Conservation (phyloP, 2,113 vertebrate genomes). For the Trochalopteron elliotii region DNA sequence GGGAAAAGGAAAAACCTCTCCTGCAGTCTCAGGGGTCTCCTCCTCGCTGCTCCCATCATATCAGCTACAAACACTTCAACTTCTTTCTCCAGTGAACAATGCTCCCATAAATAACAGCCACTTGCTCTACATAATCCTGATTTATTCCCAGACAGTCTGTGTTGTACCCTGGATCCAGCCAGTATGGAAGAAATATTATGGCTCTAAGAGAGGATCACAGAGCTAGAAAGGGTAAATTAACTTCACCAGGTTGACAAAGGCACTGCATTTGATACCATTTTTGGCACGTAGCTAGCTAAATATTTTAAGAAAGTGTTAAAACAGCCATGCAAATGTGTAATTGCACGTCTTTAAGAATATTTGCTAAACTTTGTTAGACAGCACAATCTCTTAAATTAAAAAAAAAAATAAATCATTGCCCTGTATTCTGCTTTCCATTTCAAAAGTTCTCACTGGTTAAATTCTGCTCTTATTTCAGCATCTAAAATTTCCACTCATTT, state of each 20-base stretch:
- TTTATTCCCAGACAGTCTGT: slow-evolving; percentile 14
- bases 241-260: not conserved
- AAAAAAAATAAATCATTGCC: not conserved
- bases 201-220: slow-evolving; percentile 1
- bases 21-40: not conserved
- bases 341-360: not conserved
- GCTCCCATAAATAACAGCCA: not conserved
- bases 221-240: not conserved
- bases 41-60: not conserved
- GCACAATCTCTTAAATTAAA: not conserved
- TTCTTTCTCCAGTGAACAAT: not conserved
- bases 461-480: not conserved
- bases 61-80: not conserved
- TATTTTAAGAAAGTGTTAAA: not conserved
- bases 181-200: slow-evolving; percentile 30
- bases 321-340: not conserved
- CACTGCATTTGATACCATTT: not conserved
- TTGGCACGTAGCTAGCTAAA: not conserved
- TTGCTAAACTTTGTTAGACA: not conserved
- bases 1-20: not conserved
- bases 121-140: slow-evolving; percentile 24
- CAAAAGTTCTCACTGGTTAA: not conserved
- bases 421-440: not conserved
- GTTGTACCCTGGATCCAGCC: not conserved
- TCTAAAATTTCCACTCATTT: not conserved